Evolutionary conservation across 2,113 vertebrate species (phyloP).

Genomic region (Hippocampus barbouri): DNA sequence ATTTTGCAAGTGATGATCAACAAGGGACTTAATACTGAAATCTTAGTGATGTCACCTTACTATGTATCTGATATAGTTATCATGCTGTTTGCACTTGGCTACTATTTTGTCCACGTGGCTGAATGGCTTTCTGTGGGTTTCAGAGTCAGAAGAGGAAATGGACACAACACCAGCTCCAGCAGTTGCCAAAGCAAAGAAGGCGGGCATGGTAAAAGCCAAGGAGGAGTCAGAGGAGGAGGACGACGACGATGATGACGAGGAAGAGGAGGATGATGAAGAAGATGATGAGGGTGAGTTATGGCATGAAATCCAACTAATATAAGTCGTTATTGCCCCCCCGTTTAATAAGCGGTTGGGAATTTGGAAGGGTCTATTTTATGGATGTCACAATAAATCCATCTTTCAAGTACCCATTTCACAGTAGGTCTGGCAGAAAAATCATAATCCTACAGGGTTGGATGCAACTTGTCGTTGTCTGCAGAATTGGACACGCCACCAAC

Average conservation of each 20-base stretch:
- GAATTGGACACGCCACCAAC: neutral
- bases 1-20: slow-evolving; percentile 68
- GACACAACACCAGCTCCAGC: slow-evolving; percentile 73
- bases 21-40: slow-evolving; percentile 88
- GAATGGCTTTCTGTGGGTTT: slow-evolving; percentile 15
- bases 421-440: neutral
- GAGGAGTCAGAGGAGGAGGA: slow-evolving; percentile 80
- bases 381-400: neutral
- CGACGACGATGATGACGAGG: slow-evolving; percentile 74
- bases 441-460: neutral
- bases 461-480: neutral
- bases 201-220: slow-evolving; percentile 78
- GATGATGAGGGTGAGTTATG: slow-evolving; percentile 63
- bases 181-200: slow-evolving; percentile 80
- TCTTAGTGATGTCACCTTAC: slow-evolving; percentile 66
- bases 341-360: neutral
- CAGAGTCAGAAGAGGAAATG: slow-evolving; percentile 92
- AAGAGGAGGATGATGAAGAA: slow-evolving; percentile 70
- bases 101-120: neutral
- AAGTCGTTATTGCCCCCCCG: neutral
- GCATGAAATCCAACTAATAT: neutral
- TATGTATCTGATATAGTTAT: slow-evolving; percentile 66
- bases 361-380: neutral
- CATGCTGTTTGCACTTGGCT: neutral
- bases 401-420: neutral